Evolutionary conservation across 2,888 invertebrate genomes (phyloP), one percentile per base, ranked within the genome.

Genomic region (Philhelius pedissequus): DNA sequence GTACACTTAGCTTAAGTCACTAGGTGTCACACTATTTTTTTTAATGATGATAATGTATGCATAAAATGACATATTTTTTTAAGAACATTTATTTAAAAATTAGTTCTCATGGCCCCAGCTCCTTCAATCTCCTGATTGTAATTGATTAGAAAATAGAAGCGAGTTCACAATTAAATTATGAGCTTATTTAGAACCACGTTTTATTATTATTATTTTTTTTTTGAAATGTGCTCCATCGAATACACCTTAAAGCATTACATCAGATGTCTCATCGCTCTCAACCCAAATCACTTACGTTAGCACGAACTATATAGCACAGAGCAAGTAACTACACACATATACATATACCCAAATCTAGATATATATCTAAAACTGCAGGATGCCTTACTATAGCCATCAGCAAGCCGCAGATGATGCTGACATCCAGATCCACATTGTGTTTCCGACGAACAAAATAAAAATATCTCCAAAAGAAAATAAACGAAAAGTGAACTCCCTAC

Each of bases 341-440:
- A 27, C 7, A 32, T 54, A 80, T 86, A 87, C 4, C 11, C 13
- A 43, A 18, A n/a, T n/a, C n/a, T n/a, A 27, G 2, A 43, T 15
- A 22, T 5, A 62, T 62, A 86, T 80, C 86, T 80, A 86, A 64
- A 73, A 86, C 75, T 81, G 74, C 79, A 76, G 74, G 75, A 77
- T 86, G 74, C 84, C 68, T 77, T 82, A 86, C 83, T 80, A 80
- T 79, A 86, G 83, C 86, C 86, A 86, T 87, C 86, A 86, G 87
- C 86, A 87, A 87, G 86, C 87, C 87, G 83, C 87, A 87, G 87
- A 87, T 87, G 87, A 87, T 86, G 83, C 87, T 87, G 87, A 86
- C 87, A 86, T 81, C 82, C 86, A 83, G 86, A 86, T 86, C 81
- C 86, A 78, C 79, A 84, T 82, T 83, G 76, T 75, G 80, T 84